Evolutionary conservation across 2,888 invertebrate genomes (phyloP).

Genomic region (Andrena minutula): DNA sequence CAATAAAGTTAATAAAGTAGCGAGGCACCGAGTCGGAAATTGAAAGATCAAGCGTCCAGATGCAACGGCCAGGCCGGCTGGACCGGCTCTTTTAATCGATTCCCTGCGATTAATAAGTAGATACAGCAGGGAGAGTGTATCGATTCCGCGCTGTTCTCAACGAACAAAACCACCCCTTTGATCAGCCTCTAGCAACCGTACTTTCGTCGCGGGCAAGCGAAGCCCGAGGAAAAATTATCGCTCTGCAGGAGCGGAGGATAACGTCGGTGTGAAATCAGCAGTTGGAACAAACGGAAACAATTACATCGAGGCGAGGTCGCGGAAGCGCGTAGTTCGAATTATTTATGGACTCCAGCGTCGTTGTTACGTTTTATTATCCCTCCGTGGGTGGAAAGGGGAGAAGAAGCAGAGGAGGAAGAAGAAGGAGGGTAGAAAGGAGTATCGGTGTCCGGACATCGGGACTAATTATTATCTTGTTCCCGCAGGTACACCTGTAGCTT

Average conservation of each 20-base stretch:
- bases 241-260: not conserved
- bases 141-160: conserved; percentile 23
- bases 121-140: conserved; percentile 51
- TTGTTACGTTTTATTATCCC: conserved; percentile 59
- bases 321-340: conserved; percentile 60
- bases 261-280: conserved; percentile 30
- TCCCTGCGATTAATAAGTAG: conserved; percentile 66
- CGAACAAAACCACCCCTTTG: not conserved
- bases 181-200: not conserved
- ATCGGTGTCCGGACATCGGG: conserved; percentile 67
- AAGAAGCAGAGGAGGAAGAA: not conserved
- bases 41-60: conserved; percentile 67
- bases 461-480: conserved; percentile 77
- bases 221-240: too few species aligned
- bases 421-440: conserved; percentile 44
- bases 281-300: conserved; percentile 39
- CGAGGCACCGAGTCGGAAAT: conserved; percentile 58
- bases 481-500: conserved; percentile 74
- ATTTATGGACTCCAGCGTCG: conserved; percentile 67
- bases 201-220: too few species aligned
- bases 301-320: conserved; percentile 15
- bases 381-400: not conserved
- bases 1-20: conserved; percentile 62
- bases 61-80: conserved; percentile 32
- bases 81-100: conserved; percentile 61